These are phyloP conservation scores for Drosophila setifemur DNA, from an alignment of 1,140 invertebrate genomes.

Conservation along the genomic window DNA sequence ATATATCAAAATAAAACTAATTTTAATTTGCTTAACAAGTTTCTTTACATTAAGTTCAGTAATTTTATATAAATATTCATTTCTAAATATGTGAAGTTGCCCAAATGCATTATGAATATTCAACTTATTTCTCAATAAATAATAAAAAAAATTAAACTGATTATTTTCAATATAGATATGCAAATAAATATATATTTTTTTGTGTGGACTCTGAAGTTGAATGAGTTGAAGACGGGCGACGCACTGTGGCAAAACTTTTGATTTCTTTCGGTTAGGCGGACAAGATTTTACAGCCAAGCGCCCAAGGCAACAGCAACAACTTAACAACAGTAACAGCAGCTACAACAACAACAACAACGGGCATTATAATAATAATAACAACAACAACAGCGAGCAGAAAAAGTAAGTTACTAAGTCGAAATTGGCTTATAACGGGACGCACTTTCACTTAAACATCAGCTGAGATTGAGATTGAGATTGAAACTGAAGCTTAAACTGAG, in stretches of 20 bases:
- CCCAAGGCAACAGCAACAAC: conserved; percentile 30
- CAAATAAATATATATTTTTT: neutral
- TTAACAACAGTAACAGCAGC: conserved; percentile 5
- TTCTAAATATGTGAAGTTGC: no score
- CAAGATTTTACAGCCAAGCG: conserved; percentile 46
- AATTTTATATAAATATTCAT: no score
- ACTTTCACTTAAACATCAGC: conserved; percentile 54
- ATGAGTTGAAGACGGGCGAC: neutral
- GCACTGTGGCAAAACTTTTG: conserved; percentile 48
- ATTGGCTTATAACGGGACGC: conserved; percentile 69
- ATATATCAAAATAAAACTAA: no score
- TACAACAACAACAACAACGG: neutral
- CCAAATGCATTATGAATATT: no score
- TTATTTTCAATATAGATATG: neutral
- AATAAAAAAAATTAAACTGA: neutral
- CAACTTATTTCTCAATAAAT: neutral
- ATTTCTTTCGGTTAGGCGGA: conserved; percentile 52
- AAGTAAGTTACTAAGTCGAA: conserved; percentile 73
- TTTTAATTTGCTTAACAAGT: no score
- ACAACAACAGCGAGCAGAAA: conserved; percentile 18
- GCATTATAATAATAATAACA: neutral
- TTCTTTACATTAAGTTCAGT: no score
- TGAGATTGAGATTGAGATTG: neutral
- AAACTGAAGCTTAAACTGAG: no score
- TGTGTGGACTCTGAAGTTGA: neutral